A percentile compares a stretch with the other conserved stretches of the same genome.
phyloP scores from a whole-genome alignment of 2,113 vertebrate genomes.

The Marcusenius ussheri region DNA sequence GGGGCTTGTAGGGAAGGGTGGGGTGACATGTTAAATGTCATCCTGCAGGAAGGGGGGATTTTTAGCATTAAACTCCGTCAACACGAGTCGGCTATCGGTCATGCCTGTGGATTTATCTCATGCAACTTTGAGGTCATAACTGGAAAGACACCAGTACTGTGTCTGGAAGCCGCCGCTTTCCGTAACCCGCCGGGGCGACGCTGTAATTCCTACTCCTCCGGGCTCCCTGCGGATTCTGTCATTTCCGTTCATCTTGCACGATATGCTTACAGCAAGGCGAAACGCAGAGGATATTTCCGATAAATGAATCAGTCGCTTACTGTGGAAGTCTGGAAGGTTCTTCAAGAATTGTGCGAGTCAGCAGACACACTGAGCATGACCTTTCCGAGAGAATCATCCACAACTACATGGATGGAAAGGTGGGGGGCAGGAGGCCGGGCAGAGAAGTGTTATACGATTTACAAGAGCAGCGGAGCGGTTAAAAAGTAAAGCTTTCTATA shows the following conservation, averaged over 20 bases:
- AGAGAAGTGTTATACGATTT: background rate
- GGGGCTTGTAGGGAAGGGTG: slow-evolving; percentile 1
- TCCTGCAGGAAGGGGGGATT: slow-evolving; percentile 24
- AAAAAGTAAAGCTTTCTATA: background rate
- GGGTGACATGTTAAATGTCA: slow-evolving; percentile 35
- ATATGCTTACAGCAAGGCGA: background rate
- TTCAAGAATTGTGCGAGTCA: background rate
- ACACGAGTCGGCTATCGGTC: slow-evolving; percentile 73
- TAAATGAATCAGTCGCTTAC: background rate
- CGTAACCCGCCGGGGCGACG: slow-evolving; percentile 65
- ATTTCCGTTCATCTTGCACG: background rate
- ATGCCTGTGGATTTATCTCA: slow-evolving; percentile 73
- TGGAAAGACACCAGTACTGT: slow-evolving; percentile 75
- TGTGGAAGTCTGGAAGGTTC: background rate
- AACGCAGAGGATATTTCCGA: background rate
- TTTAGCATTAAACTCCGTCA: slow-evolving; percentile 58
- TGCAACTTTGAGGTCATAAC: slow-evolving; percentile 78
- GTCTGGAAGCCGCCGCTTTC: slow-evolving; percentile 67
- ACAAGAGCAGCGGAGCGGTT: background rate
- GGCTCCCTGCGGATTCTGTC: background rate
- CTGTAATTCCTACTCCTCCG: slow-evolving; percentile 49
- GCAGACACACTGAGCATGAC: background rate
- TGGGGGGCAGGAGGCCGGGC: background rate
- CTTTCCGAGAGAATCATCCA: background rate
- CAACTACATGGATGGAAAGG: background rate